Percentiles rank a stretch among this genome's conserved stretches.
phyloP scores from a whole-genome alignment of 2,797 vertebrate species.

The Peromyscus attwateri region DNA sequence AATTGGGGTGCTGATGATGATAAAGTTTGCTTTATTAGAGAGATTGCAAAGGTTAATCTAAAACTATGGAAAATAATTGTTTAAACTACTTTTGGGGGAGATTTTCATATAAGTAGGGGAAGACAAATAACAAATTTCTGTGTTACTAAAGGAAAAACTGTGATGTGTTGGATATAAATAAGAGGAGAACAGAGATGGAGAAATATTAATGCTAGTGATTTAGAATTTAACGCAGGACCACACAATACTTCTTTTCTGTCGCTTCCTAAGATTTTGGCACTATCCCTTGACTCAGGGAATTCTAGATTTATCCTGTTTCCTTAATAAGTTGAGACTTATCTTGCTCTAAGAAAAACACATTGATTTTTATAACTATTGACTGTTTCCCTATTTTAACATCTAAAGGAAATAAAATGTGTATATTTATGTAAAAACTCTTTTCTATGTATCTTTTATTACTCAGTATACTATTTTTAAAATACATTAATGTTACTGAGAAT shows the following conservation, averaged over 20 bases:
- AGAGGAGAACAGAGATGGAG: neutral
- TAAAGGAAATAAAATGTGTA: neutral
- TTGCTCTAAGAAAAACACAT: neutral
- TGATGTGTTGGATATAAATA: neutral
- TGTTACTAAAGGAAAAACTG: neutral
- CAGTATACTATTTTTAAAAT: neutral
- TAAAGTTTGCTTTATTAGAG: neutral
- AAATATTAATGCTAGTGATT: neutral
- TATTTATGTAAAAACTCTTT: neutral
- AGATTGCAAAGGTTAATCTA: neutral
- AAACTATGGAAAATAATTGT: neutral
- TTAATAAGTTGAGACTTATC: neutral
- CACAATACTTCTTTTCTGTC: neutral
- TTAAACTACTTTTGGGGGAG: neutral
- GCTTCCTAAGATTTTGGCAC: neutral
- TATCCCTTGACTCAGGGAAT: neutral
- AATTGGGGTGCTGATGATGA: neutral
- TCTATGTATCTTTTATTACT: neutral
- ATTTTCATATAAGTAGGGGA: neutral
- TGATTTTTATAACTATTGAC: slow-evolving; percentile 12
- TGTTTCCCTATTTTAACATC: neutral
- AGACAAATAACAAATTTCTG: neutral
- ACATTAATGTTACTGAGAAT: neutral
- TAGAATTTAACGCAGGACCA: neutral
- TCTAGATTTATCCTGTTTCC: neutral